Evolutionary conservation across 2,113 vertebrate species (phyloP).

Genomic region (Bettongia penicillata): DNA sequence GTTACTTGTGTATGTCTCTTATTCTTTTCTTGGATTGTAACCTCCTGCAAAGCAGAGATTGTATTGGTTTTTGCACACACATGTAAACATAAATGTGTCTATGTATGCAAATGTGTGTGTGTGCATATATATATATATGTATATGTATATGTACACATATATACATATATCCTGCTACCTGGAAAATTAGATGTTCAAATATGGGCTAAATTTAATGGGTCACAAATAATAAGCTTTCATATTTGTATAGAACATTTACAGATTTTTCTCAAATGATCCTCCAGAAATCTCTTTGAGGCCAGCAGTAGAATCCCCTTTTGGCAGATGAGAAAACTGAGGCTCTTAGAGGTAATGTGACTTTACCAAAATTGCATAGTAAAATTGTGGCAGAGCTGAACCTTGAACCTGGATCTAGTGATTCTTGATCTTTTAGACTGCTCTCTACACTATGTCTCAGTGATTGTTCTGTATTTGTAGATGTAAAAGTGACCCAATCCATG

Average conservation of each 20-base stretch:
- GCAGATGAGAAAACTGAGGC: not conserved
- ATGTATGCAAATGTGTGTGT: too few species aligned
- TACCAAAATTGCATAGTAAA: not conserved
- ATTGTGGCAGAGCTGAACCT: not conserved
- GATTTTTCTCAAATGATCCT: not conserved
- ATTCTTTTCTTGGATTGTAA: not conserved
- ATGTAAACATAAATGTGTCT: too few species aligned
- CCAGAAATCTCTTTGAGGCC: not conserved
- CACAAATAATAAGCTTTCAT: not conserved
- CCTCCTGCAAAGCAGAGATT: not conserved
- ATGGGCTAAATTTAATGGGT: not conserved
- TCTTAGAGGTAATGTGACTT: not conserved
- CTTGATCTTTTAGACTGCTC: not conserved
- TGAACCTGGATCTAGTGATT: not conserved
- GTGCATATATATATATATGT: too few species aligned
- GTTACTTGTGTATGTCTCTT: not conserved
- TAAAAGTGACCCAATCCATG: not conserved
- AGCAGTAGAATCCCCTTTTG: not conserved
- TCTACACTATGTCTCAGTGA: not conserved
- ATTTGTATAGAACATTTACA: not conserved
- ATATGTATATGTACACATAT: not conserved
- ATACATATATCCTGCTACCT: not conserved
- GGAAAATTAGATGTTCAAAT: not conserved
- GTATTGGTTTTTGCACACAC: not conserved
- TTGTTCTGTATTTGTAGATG: accelerated